A percentile compares a stretch with the other conserved stretches of the same genome.
phyloP scores from a whole-genome alignment of 2,797 vertebrate genomes.

The Enteromius treurensis region DNA sequence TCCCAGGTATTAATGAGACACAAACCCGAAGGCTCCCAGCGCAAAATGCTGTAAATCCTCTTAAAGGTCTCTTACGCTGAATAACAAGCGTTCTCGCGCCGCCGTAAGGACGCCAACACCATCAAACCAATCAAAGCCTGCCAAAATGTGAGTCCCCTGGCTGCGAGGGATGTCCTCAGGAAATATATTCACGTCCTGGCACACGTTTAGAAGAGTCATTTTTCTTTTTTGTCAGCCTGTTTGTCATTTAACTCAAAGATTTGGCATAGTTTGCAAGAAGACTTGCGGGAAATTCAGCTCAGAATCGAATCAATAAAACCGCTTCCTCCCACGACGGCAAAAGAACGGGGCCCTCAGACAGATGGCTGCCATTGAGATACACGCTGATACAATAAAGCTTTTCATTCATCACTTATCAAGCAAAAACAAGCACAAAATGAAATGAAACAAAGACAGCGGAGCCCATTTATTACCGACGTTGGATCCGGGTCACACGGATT shows the following conservation, averaged over 20 bases:
- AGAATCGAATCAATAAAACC: constrained; percentile 69
- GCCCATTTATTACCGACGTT: constrained; percentile 17
- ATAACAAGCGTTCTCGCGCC: neutral
- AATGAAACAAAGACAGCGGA: constrained; percentile 61
- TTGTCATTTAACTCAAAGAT: constrained; percentile 37
- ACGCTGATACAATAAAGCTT: constrained; percentile 62
- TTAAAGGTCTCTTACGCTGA: constrained; percentile 15
- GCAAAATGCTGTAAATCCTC: constrained; percentile 31
- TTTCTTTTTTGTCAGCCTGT: constrained; percentile 8
- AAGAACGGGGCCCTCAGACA: constrained; percentile 48
- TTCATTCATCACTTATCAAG: constrained; percentile 72
- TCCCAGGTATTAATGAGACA: constrained; percentile 31
- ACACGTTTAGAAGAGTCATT: neutral
- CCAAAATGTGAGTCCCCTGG: constrained; percentile 18
- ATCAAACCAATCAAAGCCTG: constrained; percentile 24
- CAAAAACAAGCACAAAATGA: constrained; percentile 61
- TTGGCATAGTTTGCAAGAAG: constrained; percentile 17
- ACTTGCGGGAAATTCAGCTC: neutral
- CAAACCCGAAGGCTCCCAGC: neutral
- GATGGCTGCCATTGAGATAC: constrained; percentile 51
- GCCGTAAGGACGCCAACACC: neutral
- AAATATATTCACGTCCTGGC: constrained; percentile 20
- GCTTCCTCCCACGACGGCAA: constrained; percentile 60
- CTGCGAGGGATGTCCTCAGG: neutral
- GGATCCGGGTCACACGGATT: constrained; percentile 18